These are phyloP conservation scores for Oxycera nigricornis DNA, from an alignment of 2,888 invertebrate species.

Conservation along the genomic window DNA sequence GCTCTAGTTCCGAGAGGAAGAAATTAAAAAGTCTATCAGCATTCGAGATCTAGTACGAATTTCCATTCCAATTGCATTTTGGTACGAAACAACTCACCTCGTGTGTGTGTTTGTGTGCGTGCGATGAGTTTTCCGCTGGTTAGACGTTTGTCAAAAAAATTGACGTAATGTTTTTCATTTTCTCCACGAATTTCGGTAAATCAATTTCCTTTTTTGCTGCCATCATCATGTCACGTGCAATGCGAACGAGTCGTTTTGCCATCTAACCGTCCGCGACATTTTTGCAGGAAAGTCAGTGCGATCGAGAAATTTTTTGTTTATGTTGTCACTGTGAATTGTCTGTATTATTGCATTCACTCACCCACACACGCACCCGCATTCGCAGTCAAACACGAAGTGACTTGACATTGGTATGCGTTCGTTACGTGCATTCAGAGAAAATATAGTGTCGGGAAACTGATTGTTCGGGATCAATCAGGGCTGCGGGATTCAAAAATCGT, in stretches of 20 bases:
- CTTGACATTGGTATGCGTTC: constrained; percentile 1
- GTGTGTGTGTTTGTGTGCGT: constrained; percentile 16
- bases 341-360: neutral
- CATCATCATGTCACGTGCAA: neutral
- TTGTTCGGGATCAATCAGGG: neutral
- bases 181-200: constrained; percentile 29
- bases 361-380: neutral
- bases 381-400: neutral
- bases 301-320: constrained; percentile 32
- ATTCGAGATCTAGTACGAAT: constrained; percentile 4
- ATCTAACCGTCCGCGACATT: too few species aligned
- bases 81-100: neutral
- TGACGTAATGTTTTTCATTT: constrained; percentile 44
- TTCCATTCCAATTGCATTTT: neutral
- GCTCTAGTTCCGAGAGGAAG: too few species aligned
- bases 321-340: constrained; percentile 37
- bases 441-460: constrained; percentile 17
- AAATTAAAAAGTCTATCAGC: too few species aligned
- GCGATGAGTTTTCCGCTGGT: constrained; percentile 17
- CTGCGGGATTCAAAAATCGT: neutral
- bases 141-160: constrained; percentile 42
- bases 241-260: too few species aligned
- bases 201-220: constrained; percentile 10
- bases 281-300: neutral
- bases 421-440: constrained; percentile 22